These are phyloP conservation scores for Orthonychiurus folsomi DNA, from an alignment of 2,888 invertebrate genomes.

Conservation along the genomic window DNA sequence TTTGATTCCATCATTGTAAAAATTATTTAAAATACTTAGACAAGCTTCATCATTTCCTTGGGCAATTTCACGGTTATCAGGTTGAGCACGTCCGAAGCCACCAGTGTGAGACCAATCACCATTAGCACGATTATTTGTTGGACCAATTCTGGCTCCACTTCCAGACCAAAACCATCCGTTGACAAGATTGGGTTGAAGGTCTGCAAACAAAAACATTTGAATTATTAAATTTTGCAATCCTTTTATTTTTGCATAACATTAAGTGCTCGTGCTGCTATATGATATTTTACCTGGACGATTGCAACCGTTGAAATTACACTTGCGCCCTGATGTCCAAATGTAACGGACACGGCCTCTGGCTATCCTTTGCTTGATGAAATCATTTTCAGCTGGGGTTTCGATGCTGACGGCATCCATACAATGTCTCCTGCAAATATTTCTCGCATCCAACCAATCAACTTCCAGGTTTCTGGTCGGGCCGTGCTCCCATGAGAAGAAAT, in stretches of 20 bases:
- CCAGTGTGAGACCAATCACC: constrained; percentile 88
- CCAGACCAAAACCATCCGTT: constrained; percentile 92
- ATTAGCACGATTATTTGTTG: constrained; percentile 78
- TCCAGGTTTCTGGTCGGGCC: constrained; percentile 69
- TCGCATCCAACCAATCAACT: constrained; percentile 82
- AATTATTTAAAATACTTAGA: constrained; percentile 77
- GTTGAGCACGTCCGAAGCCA: constrained; percentile 78
- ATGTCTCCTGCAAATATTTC: constrained; percentile 82
- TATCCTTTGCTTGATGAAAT: constrained; percentile 77
- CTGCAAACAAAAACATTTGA: constrained; percentile 46
- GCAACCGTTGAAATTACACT: constrained; percentile 88
- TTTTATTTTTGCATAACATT: too few species aligned
- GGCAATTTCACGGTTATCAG: constrained; percentile 69
- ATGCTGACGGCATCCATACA: constrained; percentile 87
- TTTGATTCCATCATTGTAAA: constrained; percentile 72
- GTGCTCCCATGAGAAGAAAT: constrained; percentile 81
- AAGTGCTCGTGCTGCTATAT: too few species aligned
- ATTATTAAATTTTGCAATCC: background rate
- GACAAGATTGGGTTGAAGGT: constrained; percentile 74
- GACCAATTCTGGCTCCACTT: constrained; percentile 73
- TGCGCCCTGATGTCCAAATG: constrained; percentile 86
- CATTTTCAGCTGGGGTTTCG: constrained; percentile 83
- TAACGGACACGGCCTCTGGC: constrained; percentile 59
- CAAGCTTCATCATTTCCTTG: constrained; percentile 73
- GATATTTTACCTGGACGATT: constrained; percentile 46